phyloP scores from a whole-genome alignment of 2,113 vertebrate species.

The Saguinus imperator region DNA sequence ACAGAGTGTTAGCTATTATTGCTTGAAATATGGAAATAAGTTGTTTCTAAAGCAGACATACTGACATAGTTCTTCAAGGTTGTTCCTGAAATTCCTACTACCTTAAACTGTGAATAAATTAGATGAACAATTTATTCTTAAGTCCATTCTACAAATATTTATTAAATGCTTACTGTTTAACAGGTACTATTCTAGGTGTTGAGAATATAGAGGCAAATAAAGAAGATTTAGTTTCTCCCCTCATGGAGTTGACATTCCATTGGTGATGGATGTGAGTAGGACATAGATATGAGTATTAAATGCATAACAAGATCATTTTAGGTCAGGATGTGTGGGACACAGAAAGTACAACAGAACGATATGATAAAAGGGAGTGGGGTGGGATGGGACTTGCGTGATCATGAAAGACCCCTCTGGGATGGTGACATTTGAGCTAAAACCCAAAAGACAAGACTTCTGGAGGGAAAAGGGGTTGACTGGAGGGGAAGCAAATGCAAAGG shows the following conservation, averaged over 20 bases:
- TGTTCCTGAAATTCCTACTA: background rate
- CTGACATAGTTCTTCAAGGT: background rate
- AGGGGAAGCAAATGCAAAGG: background rate
- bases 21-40: background rate
- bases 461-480: rapidly evolving
- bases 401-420: background rate
- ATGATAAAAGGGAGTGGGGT: background rate
- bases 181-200: background rate
- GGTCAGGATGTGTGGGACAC: background rate
- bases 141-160: background rate
- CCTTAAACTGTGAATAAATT: background rate
- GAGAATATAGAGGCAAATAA: background rate
- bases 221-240: background rate
- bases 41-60: background rate
- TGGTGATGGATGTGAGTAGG: background rate
- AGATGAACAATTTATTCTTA: background rate
- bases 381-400: background rate
- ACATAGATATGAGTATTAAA: background rate
- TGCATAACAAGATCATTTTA: background rate
- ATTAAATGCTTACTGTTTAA: background rate
- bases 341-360: background rate
- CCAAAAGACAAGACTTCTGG: background rate
- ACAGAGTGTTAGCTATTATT: background rate
- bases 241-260: background rate
- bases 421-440: background rate